phyloP scores from a whole-genome alignment of 2,113 vertebrate genomes.

The Lepisosteus osseus region DNA sequence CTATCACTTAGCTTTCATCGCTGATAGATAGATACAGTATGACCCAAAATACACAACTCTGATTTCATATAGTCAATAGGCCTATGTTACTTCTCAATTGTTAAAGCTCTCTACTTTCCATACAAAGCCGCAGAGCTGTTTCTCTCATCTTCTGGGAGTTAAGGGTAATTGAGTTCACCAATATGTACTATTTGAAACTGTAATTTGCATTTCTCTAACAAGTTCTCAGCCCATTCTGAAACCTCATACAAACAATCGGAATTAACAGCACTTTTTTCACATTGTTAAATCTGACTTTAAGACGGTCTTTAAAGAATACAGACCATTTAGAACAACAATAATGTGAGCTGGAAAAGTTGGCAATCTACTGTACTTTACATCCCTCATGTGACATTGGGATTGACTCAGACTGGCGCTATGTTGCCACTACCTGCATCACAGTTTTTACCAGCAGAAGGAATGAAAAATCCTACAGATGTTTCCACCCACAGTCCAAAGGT shows the following conservation, averaged over 20 bases:
- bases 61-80: too few relatives aligned
- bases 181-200: neutral
- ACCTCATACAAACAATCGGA: neutral
- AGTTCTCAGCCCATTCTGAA: neutral
- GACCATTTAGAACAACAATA: neutral
- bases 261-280: neutral
- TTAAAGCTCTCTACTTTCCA: neutral
- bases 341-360: neutral
- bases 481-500: too few relatives aligned
- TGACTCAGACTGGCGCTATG: too few relatives aligned
- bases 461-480: too few relatives aligned
- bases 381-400: too few relatives aligned
- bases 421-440: too few relatives aligned
- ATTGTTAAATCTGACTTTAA: neutral
- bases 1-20: too few relatives aligned
- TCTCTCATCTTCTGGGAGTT: neutral
- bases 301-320: neutral
- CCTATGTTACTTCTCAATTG: too few relatives aligned
- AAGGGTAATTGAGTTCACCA: conserved; percentile 5
- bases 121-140: neutral
- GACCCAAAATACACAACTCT: too few relatives aligned
- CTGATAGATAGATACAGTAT: too few relatives aligned
- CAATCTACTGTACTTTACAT: too few relatives aligned
- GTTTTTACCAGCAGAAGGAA: too few relatives aligned
- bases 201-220: neutral